Base-by-base conservation (phyloP, 1,140 invertebrate species). In the Heliconius eleuchia region DNA sequence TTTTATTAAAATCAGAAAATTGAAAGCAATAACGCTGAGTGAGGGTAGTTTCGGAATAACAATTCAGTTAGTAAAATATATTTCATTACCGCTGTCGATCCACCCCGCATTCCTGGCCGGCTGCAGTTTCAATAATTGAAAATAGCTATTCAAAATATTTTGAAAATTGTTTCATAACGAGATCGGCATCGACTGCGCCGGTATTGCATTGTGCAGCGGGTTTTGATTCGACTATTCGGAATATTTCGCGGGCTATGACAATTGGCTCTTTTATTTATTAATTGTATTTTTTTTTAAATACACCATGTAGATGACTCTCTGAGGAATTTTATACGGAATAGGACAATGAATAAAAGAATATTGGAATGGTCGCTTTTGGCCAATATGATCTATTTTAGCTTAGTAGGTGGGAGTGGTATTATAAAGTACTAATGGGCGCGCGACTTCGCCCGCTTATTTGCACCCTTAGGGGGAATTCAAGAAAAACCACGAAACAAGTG, bases 141-240 rank as follows among this genome's bases (percentile, higher is more conserved):
- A 93, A 93, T 92, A 91, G 89, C 89, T 91, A 94, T 94, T 92
- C 92, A 94, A 94, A 94, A 92, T 90, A 93, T 92, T 94, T 94
- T 94, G 89, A 94, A 94, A 94, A 94, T 94, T 92, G 87, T 92
- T 94, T 92, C 89, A 92, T 94, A 92, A 92, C 90, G 89, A 87
- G 83, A 83, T 85, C 82, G 84, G 84, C 80, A 84, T 84, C 83
- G 86, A 79, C 83, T 82, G 80, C 80, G 82, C 80, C 80, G 83
- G 83, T 82, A 87, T 89, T 86, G 87, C 88, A 91, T 90, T 91
- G 86, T 85, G 81, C 74, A 78, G 83, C 85, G 83, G 84, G 84
- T 85, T 86, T 87, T 84, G 87, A 79, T 85, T 87, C 82, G 83
- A 85, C 85, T 88, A 92, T 90, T 86, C 85, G 77, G 82, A 90